Percentiles rank a stretch among this genome's conserved stretches.
phyloP scores from a whole-genome alignment of 2,113 vertebrate genomes.

The Pholis gunnellus region DNA sequence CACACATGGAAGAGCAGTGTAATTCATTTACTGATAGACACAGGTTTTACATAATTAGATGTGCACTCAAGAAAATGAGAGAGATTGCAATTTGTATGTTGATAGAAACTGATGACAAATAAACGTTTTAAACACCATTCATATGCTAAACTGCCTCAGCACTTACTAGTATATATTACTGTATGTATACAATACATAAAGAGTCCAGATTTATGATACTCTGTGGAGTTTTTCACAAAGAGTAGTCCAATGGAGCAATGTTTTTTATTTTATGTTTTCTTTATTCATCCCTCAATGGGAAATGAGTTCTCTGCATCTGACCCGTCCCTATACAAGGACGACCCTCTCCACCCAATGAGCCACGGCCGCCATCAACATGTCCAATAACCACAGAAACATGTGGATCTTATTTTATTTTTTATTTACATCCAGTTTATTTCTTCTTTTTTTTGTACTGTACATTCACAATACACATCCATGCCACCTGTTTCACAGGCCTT shows the following conservation, averaged over 20 bases:
- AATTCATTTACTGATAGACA: background rate
- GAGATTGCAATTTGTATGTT: background rate
- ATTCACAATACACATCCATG: background rate
- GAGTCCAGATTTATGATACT: background rate
- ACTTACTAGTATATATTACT: background rate
- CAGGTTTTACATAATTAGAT: background rate
- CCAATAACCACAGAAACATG: too few relatives aligned
- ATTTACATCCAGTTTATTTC: background rate
- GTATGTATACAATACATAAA: background rate
- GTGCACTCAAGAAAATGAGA: background rate
- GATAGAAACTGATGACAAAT: background rate
- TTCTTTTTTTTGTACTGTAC: background rate
- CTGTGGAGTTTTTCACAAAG: background rate
- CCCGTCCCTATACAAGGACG: too few relatives aligned
- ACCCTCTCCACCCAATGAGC: too few relatives aligned
- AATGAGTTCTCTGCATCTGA: too few relatives aligned
- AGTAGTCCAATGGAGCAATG: too few relatives aligned
- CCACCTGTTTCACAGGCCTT: background rate
- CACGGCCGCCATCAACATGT: too few relatives aligned
- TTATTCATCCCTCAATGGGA: too few relatives aligned
- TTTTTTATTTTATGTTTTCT: too few relatives aligned
- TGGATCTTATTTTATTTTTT: too few relatives aligned
- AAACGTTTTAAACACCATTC: too few relatives aligned
- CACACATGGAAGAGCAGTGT: too few relatives aligned
- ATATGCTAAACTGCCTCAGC: background rate